These are phyloP conservation scores for Zaprionus inermis DNA, from an alignment of 1,140 invertebrate genomes.

Conservation along the genomic window DNA sequence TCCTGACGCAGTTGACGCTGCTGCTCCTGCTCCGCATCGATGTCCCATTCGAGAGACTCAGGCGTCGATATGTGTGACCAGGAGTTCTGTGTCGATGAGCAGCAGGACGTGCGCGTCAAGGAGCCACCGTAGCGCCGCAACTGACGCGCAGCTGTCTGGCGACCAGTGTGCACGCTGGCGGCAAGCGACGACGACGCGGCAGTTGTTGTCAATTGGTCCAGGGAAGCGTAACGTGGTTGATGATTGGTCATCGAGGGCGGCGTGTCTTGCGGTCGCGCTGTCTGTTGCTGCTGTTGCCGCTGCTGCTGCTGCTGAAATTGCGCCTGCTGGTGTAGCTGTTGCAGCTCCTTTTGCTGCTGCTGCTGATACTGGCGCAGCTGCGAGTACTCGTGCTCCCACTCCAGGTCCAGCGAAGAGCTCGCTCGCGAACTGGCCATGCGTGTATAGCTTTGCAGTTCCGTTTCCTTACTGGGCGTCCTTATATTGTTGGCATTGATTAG, in stretches of 20 bases:
- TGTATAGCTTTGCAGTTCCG: slow-evolving; percentile 59
- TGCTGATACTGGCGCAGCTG: slow-evolving; percentile 63
- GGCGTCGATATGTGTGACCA: slow-evolving; percentile 83
- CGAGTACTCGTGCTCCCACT: slow-evolving; percentile 82
- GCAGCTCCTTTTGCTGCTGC: slow-evolving; percentile 46
- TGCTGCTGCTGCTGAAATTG: slow-evolving; percentile 23
- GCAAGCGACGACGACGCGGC: slow-evolving; percentile 35
- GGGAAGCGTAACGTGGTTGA: slow-evolving; percentile 48
- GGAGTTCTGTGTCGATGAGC: slow-evolving; percentile 73
- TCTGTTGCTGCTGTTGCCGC: slow-evolving; percentile 24
- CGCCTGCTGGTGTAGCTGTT: slow-evolving; percentile 29
- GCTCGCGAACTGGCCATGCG: slow-evolving; percentile 63
- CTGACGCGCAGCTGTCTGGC: slow-evolving; percentile 40
- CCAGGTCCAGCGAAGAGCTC: slow-evolving; percentile 78
- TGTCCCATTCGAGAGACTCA: slow-evolving; percentile 81
- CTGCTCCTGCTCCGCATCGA: slow-evolving; percentile 77
- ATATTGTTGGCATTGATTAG: slow-evolving; percentile 53
- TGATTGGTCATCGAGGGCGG: slow-evolving; percentile 24
- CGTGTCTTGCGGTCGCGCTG: slow-evolving; percentile 14
- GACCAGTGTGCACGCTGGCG: slow-evolving; percentile 34
- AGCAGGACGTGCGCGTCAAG: slow-evolving; percentile 71
- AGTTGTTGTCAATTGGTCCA: slow-evolving; percentile 57
- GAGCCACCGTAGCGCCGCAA: slow-evolving; percentile 59
- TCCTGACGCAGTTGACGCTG: slow-evolving; percentile 63
- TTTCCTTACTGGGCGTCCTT: slow-evolving; percentile 59